Evolutionary conservation across 1,140 invertebrate species (phyloP), one percentile per base, ranked within the genome.

Genomic region (Vollenhovia emeryi): DNA sequence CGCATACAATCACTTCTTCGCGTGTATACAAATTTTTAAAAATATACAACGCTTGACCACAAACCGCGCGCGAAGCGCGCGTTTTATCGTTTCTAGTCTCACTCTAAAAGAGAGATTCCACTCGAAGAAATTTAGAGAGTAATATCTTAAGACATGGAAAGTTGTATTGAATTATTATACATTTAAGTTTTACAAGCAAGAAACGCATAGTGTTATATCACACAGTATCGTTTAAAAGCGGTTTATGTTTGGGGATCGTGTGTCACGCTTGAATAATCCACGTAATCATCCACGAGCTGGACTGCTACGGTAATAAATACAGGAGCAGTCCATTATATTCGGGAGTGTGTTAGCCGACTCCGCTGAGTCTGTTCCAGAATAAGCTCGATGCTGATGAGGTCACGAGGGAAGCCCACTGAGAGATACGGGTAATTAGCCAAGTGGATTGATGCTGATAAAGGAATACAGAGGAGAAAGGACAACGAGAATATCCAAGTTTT

Each of bases 281-380:
- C 2, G 13, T 57, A 55, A 57, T 73, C 64, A 30, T 43, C 48
- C 18, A 43, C 64, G 18, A 55, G 36, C 48, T 52, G 50, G 27
- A 24, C 21, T 43, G 36, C 33, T 30, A 5, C 6, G 52, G 15
- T 73, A 87, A 87, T 80, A 88, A 86, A 88, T 75, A 87, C 52
- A 73, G 62, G 27, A 86, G 57, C 75, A 71, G 87, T 86, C 74
- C 64, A 85, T 88, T 86, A 88, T 64, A 60, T 55, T 48, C 24
- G 21, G 7, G 48, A 86, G 30, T 48, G 27, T 36, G 21, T 66
- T 66, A 45, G 21, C 40, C 45, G 33, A 24, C 36, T 66, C 33
- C 21, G 36, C 45, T 55, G 52, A 45, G 36, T 40, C 60, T n/a
- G 48, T 48, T 59, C 13, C 30, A 9, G 50, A 83, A 48, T 76